These are phyloP conservation scores for Xestia sexstrigata DNA, from an alignment of 2,888 invertebrate species.

Conservation along the genomic window DNA sequence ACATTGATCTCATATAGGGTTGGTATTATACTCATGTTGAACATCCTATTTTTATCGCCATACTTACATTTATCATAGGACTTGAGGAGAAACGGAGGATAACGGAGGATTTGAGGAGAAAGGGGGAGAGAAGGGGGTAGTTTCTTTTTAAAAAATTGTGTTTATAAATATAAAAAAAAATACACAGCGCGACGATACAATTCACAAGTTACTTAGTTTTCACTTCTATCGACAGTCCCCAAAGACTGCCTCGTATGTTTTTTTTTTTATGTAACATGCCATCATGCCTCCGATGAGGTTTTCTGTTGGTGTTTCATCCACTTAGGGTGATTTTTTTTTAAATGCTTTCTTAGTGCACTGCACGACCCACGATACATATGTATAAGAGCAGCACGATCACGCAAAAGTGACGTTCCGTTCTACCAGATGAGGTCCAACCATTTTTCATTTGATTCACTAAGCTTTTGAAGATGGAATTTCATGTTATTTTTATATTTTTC, in stretches of 20 bases:
- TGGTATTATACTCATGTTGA: constrained; percentile 19
- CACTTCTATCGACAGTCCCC: too few species aligned
- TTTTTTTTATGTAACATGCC: background rate
- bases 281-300: background rate
- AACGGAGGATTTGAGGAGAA: too few species aligned
- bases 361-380: background rate
- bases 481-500: background rate
- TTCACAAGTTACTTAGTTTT: too few species aligned
- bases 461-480: background rate
- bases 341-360: background rate
- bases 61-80: background rate
- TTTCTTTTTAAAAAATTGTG: too few species aligned
- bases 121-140: too few species aligned
- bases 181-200: too few species aligned
- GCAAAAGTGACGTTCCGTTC: background rate
- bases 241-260: too few species aligned
- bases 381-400: background rate
- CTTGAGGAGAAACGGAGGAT: too few species aligned
- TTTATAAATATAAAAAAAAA: too few species aligned
- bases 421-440: background rate
- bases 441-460: background rate
- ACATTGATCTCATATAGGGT: constrained; percentile 87
- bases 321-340: background rate
- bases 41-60: background rate
- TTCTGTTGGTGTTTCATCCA: background rate